Evolutionary conservation across 2,113 vertebrate genomes (phyloP), one percentile per base, ranked within the genome.

Genomic region (Solea senegalensis): DNA sequence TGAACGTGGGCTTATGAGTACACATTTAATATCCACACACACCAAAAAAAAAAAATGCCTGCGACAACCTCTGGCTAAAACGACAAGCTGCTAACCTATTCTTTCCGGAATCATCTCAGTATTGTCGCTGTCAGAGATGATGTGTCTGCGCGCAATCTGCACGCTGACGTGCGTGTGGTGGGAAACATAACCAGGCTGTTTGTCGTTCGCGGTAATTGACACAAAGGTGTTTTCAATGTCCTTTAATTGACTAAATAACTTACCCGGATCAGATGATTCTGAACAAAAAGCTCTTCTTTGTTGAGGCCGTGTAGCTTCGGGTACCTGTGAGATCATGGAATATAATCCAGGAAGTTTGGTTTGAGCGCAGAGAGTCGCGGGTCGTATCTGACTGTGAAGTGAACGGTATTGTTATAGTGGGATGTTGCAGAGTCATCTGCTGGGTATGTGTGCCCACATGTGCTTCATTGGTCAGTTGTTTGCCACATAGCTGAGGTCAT

Each of bases 11-110:
- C 69, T 82, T 74, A 82, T 74, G 83, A 90, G 50, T 54, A 43
- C 65, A 59, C 65, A 58, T 84, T 86, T 80, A 84, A 83, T 84
- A 72, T 79, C 69, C 58, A 70, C 55, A 52, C 4, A 3, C 21
- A 21, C 21, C 21, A 61, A 81, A 58, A 62, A 56, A 63, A 50
- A 62, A 26, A 34, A 52, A 7, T 4, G 0, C 44, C 50, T 5
- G 57, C 27, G 56, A 74, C 52, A 62, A 73, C 81, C 61, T 11
- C 39, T 57, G 59, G 45, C 79, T 80, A 57, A 67, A 80, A 78
- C 63, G 69, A 75, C 73, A 72, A 44, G 54, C 69, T 67, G 69
- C 69, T 52, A 70, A 76, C 58, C 62, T 65, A 27, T 80, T 86
- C 69, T 72, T 34, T 77, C 62, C 59, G 40, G 28, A 63, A 71